Base-by-base conservation (phyloP, 2,797 vertebrate species). In the Micromesistius poutassou region DNA sequence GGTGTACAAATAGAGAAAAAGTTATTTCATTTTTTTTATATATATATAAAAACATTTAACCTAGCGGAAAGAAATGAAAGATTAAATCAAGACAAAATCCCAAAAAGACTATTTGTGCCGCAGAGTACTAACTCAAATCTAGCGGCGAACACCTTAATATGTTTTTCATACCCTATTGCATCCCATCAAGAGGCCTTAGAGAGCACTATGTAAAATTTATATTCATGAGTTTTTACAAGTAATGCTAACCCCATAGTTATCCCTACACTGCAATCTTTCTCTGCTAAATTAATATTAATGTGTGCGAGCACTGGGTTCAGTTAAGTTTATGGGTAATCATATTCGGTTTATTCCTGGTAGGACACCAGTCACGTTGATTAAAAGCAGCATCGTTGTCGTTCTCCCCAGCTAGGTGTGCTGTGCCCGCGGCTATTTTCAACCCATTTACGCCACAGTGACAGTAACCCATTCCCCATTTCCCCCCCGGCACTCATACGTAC, bases 261-360 rank as follows among this genome's bases (percentile, higher is more conserved):
- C 86, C 85, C 86, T 25, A 81, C 76, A 86, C 82, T 84, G 89
- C 91, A 89, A 92, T 93, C 83, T 80, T 84, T 91, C 92, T 89
- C 82, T 90, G 90, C 91, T 92, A 93, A 94, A 94, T 94, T 86
- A 95, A 94, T 94, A 94, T 94, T 93, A 94, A 95, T 95, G 92
- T 88, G 85, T 85, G 87, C 86, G 91, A 92, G 90, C 89, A 85
- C 81, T 88, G 90, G 92, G 91, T 93, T 94, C 91, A 90, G 90
- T 94, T 94, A 93, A 94, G 92, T 94, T 94, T 95, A 94, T 93
- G 92, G 93, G 91, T 94, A 94, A 94, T 95, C 92, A 94, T 94
- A 94, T 94, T 94, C 89, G 91, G 90, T 93, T 94, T 94, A 95
- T 94, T 94, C 93, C 93, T 94, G 86, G 89, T 93, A 92, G 93